phyloP scores from a whole-genome alignment of 2,113 vertebrate species.

The Taurulus bubalis region DNA sequence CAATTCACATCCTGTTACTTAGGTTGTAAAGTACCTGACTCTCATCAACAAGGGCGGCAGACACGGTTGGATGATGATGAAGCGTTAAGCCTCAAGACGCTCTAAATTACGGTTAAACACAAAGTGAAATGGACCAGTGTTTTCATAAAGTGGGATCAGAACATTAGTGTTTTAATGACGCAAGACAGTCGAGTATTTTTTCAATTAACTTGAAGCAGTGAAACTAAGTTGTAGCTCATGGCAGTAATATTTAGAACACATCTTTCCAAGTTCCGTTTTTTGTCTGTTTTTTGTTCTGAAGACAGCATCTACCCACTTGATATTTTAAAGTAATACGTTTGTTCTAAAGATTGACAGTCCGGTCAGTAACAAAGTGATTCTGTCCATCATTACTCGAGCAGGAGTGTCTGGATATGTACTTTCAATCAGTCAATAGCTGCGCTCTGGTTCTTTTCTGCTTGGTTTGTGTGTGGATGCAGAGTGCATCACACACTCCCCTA shows the following conservation, averaged over 20 bases:
- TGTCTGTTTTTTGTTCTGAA: neutral
- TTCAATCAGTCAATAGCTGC: conserved; percentile 35
- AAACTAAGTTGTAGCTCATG: neutral
- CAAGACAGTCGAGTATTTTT: neutral
- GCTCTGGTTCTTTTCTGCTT: conserved; percentile 18
- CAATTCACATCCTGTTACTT: conserved; percentile 15
- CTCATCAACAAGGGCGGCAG: neutral
- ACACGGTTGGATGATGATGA: conserved; percentile 22
- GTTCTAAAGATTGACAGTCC: neutral
- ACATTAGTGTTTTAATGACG: neutral
- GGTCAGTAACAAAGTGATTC: conserved; percentile 17
- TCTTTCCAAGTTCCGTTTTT: neutral
- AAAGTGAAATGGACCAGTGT: conserved; percentile 3
- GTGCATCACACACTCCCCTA: conserved; percentile 38
- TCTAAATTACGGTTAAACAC: neutral
- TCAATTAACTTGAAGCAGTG: neutral
- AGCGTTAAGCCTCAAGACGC: neutral
- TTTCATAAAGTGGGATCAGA: neutral
- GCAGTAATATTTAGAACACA: neutral
- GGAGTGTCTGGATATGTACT: conserved; percentile 31
- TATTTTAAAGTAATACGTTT: neutral
- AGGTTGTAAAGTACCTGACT: conserved; percentile 35
- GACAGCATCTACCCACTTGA: neutral
- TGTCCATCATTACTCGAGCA: conserved; percentile 28
- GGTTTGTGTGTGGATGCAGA: conserved; percentile 8